phyloP scores from a whole-genome alignment of 2,113 vertebrate species.

The Nyctibius bracteatus region DNA sequence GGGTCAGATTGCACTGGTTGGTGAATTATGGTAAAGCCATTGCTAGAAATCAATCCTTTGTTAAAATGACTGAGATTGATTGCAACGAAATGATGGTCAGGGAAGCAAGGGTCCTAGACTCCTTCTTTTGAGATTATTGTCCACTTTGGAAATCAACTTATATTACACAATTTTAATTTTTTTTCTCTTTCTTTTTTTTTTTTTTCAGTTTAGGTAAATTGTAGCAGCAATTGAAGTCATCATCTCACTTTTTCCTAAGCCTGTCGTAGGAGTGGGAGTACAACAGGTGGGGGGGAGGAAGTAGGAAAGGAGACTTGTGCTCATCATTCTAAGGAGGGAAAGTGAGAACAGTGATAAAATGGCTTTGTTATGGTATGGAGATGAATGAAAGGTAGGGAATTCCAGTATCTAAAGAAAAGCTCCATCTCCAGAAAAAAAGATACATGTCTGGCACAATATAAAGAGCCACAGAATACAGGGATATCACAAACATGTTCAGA shows the following conservation, averaged over 20 bases:
- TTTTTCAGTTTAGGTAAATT: neutral
- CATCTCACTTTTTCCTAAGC: neutral
- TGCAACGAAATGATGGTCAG: neutral
- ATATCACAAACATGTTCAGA: neutral
- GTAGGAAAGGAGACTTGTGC: neutral
- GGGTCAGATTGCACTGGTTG: neutral
- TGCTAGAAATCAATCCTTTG: slow-evolving; percentile 6
- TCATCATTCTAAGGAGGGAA: neutral
- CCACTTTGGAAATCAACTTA: neutral
- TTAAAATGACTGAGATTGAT: neutral
- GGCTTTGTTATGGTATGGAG: too few relatives aligned
- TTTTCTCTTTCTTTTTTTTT: neutral
- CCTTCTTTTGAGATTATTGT: neutral
- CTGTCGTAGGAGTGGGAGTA: neutral
- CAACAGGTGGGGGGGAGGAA: neutral
- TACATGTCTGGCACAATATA: neutral
- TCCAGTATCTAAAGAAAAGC: neutral
- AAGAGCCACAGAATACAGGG: neutral
- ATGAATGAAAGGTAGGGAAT: neutral
- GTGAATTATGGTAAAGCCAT: neutral
- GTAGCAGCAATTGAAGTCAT: neutral
- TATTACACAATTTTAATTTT: neutral
- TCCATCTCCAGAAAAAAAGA: neutral
- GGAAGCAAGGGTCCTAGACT: neutral
- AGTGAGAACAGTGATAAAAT: neutral